A percentile compares a stretch with the other conserved stretches of the same genome.
Conservation (phyloP, 1,140 invertebrate species). For the Tribolium madens region DNA sequence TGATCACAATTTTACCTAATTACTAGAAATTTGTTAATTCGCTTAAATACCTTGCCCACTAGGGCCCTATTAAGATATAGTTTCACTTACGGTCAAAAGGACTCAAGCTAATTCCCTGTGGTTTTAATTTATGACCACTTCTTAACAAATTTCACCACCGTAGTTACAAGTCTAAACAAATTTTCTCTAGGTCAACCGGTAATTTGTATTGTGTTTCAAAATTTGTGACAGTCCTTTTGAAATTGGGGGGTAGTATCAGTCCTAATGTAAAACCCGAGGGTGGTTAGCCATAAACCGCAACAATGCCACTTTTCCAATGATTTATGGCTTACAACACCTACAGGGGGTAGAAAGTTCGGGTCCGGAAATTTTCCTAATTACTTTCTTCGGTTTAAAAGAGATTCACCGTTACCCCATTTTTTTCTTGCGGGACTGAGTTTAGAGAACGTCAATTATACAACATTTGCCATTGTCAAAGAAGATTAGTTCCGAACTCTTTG, state of each 20-base stretch:
- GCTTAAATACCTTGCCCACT: background rate
- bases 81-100: background rate
- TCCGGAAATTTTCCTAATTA: conserved; percentile 12
- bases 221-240: background rate
- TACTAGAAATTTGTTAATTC: background rate
- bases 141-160: conserved; percentile 20
- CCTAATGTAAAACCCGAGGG: conserved; percentile 40
- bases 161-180: conserved; percentile 2
- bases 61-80: background rate
- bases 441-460: no score
- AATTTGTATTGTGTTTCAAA: conserved; percentile 11
- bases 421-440: no score
- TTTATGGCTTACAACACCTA: conserved; percentile 42
- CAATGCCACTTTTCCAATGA: conserved; percentile 32
- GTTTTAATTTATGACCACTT: conserved; percentile 8
- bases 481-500: background rate
- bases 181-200: conserved; percentile 32
- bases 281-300: conserved; percentile 56
- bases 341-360: conserved; percentile 47
- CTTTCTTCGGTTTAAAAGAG: background rate
- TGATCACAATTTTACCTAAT: no score
- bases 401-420: background rate
- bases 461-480: background rate
- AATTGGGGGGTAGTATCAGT: background rate
- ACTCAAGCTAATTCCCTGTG: background rate